These are phyloP conservation scores for Camponotus fellah DNA, from an alignment of 2,888 invertebrate genomes.

Conservation along the genomic window DNA sequence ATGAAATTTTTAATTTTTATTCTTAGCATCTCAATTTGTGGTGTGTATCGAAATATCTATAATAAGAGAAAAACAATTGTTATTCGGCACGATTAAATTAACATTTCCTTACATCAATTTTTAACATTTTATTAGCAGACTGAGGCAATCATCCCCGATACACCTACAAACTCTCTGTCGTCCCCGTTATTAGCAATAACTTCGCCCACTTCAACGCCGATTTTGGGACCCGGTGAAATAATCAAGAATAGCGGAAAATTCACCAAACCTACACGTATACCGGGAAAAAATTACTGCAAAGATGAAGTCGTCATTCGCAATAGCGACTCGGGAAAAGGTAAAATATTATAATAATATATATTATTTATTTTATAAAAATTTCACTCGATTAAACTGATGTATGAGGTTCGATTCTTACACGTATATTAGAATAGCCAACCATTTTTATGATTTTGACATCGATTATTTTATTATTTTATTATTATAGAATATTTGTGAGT, in stretches of 20 bases:
- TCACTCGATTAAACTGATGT: not conserved
- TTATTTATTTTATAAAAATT: conserved; percentile 6
- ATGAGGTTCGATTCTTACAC: not conserved
- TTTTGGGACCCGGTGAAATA: conserved; percentile 94
- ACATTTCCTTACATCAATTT: not conserved
- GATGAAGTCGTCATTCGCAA: conserved; percentile 98
- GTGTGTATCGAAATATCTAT: not conserved
- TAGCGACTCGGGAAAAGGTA: conserved; percentile 98
- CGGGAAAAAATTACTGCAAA: conserved; percentile 97
- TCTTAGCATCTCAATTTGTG: not conserved
- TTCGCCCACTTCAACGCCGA: conserved; percentile 87
- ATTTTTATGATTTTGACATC: not conserved
- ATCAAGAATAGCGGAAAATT: conserved; percentile 96
- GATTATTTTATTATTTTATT: too few relatives aligned
- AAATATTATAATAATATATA: conserved; percentile 57
- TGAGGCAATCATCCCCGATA: conserved; percentile 76
- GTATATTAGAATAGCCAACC: not conserved
- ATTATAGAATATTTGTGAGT: conserved; percentile 2
- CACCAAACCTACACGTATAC: conserved; percentile 95
- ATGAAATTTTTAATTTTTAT: not conserved
- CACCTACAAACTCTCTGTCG: conserved; percentile 79
- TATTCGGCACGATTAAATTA: not conserved
- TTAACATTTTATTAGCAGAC: conserved; percentile 53
- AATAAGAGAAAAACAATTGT: not conserved
- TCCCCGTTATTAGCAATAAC: conserved; percentile 79